A percentile compares a stretch with the other conserved stretches of the same genome.
phyloP scores from a whole-genome alignment of 2,888 invertebrate species.

The Parochlus steinenii region DNA sequence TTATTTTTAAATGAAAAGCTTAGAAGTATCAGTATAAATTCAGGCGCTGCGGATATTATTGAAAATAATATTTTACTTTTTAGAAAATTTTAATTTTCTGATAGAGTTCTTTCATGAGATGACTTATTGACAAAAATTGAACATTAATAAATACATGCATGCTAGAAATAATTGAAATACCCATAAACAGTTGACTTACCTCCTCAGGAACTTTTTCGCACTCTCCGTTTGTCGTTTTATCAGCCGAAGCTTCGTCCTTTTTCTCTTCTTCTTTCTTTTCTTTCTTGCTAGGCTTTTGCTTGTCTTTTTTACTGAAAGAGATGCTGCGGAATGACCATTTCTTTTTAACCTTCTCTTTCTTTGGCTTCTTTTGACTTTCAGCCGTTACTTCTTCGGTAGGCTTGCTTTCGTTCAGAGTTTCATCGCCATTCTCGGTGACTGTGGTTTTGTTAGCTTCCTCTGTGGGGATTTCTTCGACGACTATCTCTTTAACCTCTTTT shows the following conservation, averaged over 20 bases:
- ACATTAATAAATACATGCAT: conserved; percentile 4
- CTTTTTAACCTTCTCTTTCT: conserved; percentile 63
- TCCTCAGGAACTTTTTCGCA: conserved; percentile 47
- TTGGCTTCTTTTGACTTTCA: conserved; percentile 40
- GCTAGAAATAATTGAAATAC: no score
- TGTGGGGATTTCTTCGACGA: conserved; percentile 34
- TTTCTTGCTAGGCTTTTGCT: conserved; percentile 62
- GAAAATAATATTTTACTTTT: no score
- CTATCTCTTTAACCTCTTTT: conserved; percentile 31
- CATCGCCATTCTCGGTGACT: conserved; percentile 16
- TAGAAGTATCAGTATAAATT: no score
- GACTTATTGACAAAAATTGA: no score
- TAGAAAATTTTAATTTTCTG: no score
- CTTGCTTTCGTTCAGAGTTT: conserved; percentile 24
- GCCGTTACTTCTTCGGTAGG: conserved; percentile 28
- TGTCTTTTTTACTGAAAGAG: conserved; percentile 76
- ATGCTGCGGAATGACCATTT: conserved; percentile 80
- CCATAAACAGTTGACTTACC: no score
- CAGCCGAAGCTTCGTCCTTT: conserved; percentile 25
- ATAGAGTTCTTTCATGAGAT: no score
- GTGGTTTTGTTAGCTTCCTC: conserved; percentile 32
- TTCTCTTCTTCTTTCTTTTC: conserved; percentile 36
- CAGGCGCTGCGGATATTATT: no score
- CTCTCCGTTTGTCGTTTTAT: conserved; percentile 39
- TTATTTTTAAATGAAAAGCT: no score